phyloP scores from a whole-genome alignment of 2,113 vertebrate genomes.

The Notechis scutatus region DNA sequence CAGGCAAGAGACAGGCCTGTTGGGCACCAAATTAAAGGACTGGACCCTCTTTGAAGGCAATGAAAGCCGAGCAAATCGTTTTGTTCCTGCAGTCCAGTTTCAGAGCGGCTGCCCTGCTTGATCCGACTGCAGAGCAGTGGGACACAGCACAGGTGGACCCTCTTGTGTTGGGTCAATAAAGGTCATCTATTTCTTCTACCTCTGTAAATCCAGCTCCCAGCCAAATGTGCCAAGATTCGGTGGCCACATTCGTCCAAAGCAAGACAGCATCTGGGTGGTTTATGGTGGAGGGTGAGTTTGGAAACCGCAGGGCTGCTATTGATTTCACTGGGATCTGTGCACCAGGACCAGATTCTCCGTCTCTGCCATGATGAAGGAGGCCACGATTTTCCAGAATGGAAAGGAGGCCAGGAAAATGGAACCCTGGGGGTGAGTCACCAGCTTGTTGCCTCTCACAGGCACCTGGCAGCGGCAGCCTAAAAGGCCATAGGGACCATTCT shows the following conservation, averaged over 20 bases:
- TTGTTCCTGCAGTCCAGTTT: not conserved
- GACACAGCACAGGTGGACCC: not conserved
- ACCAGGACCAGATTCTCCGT: too few relatives aligned
- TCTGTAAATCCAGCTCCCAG: not conserved
- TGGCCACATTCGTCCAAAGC: not conserved
- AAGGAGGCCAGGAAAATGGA: accelerated
- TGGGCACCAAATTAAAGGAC: not conserved
- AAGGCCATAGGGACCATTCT: not conserved
- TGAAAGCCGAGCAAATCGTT: too few relatives aligned
- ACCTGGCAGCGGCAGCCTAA: not conserved
- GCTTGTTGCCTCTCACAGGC: not conserved
- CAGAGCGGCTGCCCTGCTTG: not conserved
- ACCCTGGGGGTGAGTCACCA: not conserved
- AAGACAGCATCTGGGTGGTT: not conserved
- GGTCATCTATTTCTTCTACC: not conserved
- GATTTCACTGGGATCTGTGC: not conserved
- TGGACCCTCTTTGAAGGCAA: not conserved
- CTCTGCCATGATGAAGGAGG: not conserved
- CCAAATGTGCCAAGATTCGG: not conserved
- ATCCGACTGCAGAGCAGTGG: not conserved
- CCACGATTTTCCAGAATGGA: not conserved
- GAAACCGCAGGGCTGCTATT: too few relatives aligned
- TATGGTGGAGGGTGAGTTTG: not conserved
- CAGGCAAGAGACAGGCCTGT: not conserved
- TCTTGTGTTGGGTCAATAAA: too few relatives aligned